A percentile compares a stretch with the other conserved stretches of the same genome.
These are phyloP conservation scores for Vandiemenella viatica DNA, from an alignment of 2,888 invertebrate genomes.

Conservation along the genomic window DNA sequence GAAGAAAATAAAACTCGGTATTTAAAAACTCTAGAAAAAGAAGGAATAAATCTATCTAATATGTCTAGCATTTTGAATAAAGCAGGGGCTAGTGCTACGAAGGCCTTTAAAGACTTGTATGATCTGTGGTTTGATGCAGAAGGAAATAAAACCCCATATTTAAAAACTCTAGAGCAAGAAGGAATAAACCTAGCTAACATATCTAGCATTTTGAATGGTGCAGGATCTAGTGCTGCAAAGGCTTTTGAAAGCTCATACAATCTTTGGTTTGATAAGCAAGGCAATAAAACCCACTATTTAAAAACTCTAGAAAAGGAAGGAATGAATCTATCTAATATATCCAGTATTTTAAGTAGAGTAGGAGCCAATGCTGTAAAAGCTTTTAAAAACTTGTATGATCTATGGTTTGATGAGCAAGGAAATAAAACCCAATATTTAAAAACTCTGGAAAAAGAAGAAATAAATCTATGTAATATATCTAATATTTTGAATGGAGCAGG, in stretches of 20 bases:
- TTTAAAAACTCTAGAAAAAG: conserved; percentile 3
- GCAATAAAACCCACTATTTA: neutral
- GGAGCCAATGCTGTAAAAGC: neutral
- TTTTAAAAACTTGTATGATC: neutral
- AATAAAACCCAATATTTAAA: no score
- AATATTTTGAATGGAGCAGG: no score
- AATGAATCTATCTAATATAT: neutral
- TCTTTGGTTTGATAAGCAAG: neutral
- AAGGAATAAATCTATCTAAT: conserved; percentile 1
- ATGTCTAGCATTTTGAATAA: conserved; percentile 1
- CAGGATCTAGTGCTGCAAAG: neutral
- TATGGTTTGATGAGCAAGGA: no score
- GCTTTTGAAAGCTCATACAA: neutral
- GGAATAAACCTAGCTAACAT: neutral
- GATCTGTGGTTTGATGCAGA: no score
- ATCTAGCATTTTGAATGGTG: neutral
- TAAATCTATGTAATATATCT: neutral
- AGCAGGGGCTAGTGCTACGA: conserved; percentile 1
- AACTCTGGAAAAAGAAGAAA: no score
- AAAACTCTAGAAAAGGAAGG: neutral
- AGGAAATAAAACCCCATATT: no score
- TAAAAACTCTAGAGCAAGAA: no score
- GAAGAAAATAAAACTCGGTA: conserved; percentile 17
- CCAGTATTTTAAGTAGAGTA: neutral
- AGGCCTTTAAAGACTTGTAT: no score